Evolutionary conservation across 2,797 vertebrate genomes (phyloP), one percentile per base, ranked within the genome.

Genomic region (Danio kyathit): DNA sequence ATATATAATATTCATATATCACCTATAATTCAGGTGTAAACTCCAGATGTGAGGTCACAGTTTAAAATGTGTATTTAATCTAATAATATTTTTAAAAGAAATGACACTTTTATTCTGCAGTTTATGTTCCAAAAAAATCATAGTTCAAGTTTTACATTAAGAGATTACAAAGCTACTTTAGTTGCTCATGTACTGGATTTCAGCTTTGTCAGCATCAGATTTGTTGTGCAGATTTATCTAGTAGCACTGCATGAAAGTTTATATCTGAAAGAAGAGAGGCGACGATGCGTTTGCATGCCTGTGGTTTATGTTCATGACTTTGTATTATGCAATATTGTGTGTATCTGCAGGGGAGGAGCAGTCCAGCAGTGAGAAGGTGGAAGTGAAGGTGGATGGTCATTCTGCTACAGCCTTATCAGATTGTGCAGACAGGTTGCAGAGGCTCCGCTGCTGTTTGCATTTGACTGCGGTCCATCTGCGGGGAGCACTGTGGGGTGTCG

Each of bases 401-500:
- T 67, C 16, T 65, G 52, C 48, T 49, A 49, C 48, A 7, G 74
- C 48, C n/a, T 64, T 17, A 19, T 66, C 76, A n/a, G 81, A 79
- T 77, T 93, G 17, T 90, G 91, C 29, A 85, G 0, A 74, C 88
- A 70, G 91, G 87, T 76, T 74, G 65, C 92, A 94, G 79, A 86
- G 84, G 21, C 91, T 89, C 79, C 93, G 84, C 79, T 95, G 92
- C 87, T 96, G 94, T 90, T 91, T 96, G 91, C 89, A 91, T 60
- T 94, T 96, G 69, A 96, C 96, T 0, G 83, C 91, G 10, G 86
- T 91, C 0, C 96, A 95, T 87, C 94, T 97, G 84, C 94, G 83
- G 86, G 96, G 96, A 91, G 93, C 94, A 56, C 92, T 96, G 87
- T 98, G 97, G 96, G 97, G 97, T 3, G 92, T 97, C 64, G 96